Evolutionary conservation across 2,888 invertebrate genomes (phyloP), one percentile per base, ranked within the genome.

Genomic region (Agrilus biguttatus): DNA sequence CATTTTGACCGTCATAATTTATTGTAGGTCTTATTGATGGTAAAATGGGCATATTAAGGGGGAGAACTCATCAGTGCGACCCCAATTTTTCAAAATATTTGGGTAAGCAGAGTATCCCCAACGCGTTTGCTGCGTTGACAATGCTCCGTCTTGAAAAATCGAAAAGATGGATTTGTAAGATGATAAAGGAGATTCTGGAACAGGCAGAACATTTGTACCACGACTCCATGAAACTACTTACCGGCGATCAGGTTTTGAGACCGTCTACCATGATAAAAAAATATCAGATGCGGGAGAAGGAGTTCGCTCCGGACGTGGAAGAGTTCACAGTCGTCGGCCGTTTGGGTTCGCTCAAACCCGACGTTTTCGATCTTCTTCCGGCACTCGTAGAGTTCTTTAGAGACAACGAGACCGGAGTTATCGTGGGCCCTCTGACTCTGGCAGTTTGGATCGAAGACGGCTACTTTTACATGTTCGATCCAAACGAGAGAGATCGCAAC

Each of bases 381-480:
- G 68, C 65, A 13, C 45, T 69, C 17, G 53, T 53, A 13, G 58
- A 59, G 33, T 63, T 66, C 40, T 59, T 70, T 37, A 48, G 56
- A 32, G 57, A 59, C 7, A 52, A 61, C 41, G 66, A 66, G 37
- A 53, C 55, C 33, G 56, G 67, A 23, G 53, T 69, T 10, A 45
- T 70, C 1, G 48, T 56, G 10, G 69, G 69, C 1, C 69, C 69
- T 0, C 46, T 64, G 19, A 53, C 53, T 12, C 50, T 68, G 4
- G 63, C 67, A 1, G 53, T 69, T 8, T 70, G 69, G 69, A 52
- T 57, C 5, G 67, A 69, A 49, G 61, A 62, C 41, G 59, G 56
- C 6, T 38, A 53, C 3, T 69, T 54, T 46, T 70, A 62, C 49
- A 65, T 68, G 62, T 69, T 68, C 46, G 69, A 69, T 55, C 65